Percentiles rank a stretch among this genome's conserved stretches.
Evolutionary conservation across 30 jellyfish, hydroid and myxozoan genomes (phyloP).

Genomic region (Catostylus mosaicus): DNA sequence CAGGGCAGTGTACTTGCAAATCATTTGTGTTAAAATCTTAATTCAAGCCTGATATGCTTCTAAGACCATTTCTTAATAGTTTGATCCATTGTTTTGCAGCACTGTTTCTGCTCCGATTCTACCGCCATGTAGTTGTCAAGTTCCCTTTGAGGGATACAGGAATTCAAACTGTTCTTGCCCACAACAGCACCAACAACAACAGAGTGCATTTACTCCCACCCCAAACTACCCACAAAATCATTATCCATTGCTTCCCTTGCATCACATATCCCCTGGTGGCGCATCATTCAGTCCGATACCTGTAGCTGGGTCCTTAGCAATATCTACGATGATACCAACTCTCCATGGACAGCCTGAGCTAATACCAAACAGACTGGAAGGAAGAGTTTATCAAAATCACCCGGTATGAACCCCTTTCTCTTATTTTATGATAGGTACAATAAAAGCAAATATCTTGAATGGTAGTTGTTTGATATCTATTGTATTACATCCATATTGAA

Average conservation of each 20-base stretch:
- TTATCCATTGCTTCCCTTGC: slow-evolving; percentile 61
- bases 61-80: too few species aligned
- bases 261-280: slow-evolving; percentile 54
- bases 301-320: slow-evolving; percentile 55
- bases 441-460: too few species aligned
- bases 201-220: slow-evolving; percentile 34
- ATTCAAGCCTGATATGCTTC: too few species aligned
- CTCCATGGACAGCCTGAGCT: slow-evolving; percentile 62
- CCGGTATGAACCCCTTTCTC: slow-evolving; percentile 12
- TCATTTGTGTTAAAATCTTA: too few species aligned
- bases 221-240: slow-evolving; percentile 60
- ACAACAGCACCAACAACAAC: slow-evolving; percentile 62
- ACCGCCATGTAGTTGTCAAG: slow-evolving; percentile 63
- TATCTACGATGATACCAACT: slow-evolving; percentile 45
- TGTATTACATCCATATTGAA: too few species aligned
- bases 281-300: slow-evolving; percentile 65
- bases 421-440: too few species aligned
- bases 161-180: slow-evolving; percentile 49
- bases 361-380: slow-evolving; percentile 56
- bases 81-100: not conserved
- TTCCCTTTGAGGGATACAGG: slow-evolving; percentile 52
- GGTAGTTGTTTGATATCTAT: too few species aligned
- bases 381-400: slow-evolving; percentile 45
- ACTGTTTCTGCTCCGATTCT: slow-evolving; percentile 39
- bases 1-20: too few species aligned